Base-by-base conservation (phyloP, 2,888 invertebrate species). In the Aricia artaxerxes region DNA sequence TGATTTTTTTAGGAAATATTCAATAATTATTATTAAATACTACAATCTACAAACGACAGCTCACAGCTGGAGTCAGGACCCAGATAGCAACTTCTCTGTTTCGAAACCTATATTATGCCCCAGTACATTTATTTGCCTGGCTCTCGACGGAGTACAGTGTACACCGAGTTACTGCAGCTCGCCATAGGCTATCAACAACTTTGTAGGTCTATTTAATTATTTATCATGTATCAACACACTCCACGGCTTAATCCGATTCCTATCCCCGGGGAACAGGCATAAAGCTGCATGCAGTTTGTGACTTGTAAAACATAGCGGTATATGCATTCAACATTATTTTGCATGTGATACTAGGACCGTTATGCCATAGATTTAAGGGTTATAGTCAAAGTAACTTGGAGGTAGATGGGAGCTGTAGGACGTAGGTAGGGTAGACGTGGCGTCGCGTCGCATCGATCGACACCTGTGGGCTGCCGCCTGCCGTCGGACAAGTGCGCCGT, bases 361-460 rank as follows among this genome's bases (percentile, higher is more conserved):
- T 57, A 57, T 57, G 16, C 57, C 57, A 57, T 57, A 1, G 57
- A 4, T 57, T 16, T 57, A 57, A 57, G 57, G 57, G 16, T 57
- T 57, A 57, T 16, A 16, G 57, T 57, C 16, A 4, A 57, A 16
- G 11, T 13, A 4, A 57, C 57, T 57, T 1, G 13, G 16, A 57
- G 57, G 11, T 16, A 57, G 16, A 53, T 13, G 4, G 13, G 4
- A 53, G 53, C 44, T 44, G 44, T 44, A 53, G 13, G 53, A 7
- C 9, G 44, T 44, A 53, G 13, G 16, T 57, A 57, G 13, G 83
- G 84, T 83, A 85, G 85, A 82, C 84, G 83, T 83, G 80, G 84
- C 85, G 92, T 90, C 92, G 90, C 92, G 92, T 83, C 92, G 89
- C 90, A 92, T 93, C 92, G 92, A 92, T 92, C 92, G 89, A 84